Evolutionary conservation across 2,797 vertebrate species (phyloP).

Genomic region (Tolypeutes matacus): DNA sequence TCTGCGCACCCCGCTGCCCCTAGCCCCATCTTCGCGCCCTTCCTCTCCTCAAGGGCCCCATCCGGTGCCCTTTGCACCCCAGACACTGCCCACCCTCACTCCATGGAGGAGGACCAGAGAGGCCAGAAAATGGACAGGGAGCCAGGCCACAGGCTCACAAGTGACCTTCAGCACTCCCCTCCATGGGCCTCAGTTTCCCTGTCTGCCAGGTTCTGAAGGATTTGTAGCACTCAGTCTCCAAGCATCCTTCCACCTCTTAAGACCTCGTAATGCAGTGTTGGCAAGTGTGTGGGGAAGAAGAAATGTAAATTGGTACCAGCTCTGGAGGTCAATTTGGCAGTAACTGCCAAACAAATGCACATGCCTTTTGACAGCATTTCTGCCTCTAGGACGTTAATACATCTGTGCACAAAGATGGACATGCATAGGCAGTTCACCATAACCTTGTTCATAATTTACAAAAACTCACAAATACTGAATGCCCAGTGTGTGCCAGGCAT

Average conservation of each 20-base stretch:
- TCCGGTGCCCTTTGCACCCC: neutral
- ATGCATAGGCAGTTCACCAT: neutral
- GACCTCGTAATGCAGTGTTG: neutral
- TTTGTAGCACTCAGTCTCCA: neutral
- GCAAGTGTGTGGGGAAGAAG: neutral
- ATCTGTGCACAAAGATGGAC: neutral
- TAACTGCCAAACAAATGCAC: neutral
- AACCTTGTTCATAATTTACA: neutral
- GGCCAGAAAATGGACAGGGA: neutral
- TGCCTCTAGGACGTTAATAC: neutral
- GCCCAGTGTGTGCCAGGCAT: neutral
- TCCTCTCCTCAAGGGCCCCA: neutral
- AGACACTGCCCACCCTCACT: neutral
- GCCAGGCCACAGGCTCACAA: neutral
- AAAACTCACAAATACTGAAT: neutral
- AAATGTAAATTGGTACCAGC: neutral
- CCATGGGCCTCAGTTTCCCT: neutral
- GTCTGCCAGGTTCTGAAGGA: neutral
- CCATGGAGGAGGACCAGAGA: neutral
- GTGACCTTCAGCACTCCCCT: neutral
- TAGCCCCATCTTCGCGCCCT: neutral
- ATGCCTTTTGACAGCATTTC: neutral
- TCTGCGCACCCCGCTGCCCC: rapidly evolving
- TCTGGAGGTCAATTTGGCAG: neutral
- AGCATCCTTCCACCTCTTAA: neutral